Evolutionary conservation across 2,797 vertebrate genomes (phyloP).

Genomic region (Momotus momota): DNA sequence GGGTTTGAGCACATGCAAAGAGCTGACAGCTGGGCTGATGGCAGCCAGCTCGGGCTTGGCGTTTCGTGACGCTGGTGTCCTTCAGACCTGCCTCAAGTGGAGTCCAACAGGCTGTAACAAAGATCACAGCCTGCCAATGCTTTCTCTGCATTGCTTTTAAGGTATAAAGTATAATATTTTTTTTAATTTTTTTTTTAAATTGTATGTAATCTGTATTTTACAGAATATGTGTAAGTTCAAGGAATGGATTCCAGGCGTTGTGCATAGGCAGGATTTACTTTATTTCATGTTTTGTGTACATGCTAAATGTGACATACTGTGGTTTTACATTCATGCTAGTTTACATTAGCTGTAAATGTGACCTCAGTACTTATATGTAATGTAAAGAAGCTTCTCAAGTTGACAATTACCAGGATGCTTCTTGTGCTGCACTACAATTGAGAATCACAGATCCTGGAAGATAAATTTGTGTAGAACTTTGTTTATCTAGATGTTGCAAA

Average conservation of each 20-base stretch:
- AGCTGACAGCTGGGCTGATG: background rate
- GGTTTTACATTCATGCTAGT: background rate
- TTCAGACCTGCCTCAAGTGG: background rate
- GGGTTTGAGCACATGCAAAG: background rate
- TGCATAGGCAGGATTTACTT: background rate
- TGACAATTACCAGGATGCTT: background rate
- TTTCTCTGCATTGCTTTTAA: background rate
- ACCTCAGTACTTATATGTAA: background rate
- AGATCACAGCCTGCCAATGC: background rate
- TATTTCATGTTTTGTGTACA: background rate
- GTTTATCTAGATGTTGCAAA: background rate
- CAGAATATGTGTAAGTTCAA: background rate
- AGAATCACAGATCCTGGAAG: background rate
- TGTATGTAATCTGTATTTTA: background rate
- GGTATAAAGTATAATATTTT: background rate
- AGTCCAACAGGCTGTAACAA: background rate
- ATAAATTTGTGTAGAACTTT: background rate
- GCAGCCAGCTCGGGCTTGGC: background rate
- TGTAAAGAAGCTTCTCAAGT: background rate
- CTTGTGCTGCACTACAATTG: background rate
- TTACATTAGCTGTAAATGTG: constrained; percentile 10
- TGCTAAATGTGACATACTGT: fast-evolving
- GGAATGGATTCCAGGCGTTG: background rate
- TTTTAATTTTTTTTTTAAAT: too few species aligned
- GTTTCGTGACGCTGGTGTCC: background rate